These are phyloP conservation scores for Stercorarius parasiticus DNA, from an alignment of 2,113 vertebrate genomes.

Conservation along the genomic window DNA sequence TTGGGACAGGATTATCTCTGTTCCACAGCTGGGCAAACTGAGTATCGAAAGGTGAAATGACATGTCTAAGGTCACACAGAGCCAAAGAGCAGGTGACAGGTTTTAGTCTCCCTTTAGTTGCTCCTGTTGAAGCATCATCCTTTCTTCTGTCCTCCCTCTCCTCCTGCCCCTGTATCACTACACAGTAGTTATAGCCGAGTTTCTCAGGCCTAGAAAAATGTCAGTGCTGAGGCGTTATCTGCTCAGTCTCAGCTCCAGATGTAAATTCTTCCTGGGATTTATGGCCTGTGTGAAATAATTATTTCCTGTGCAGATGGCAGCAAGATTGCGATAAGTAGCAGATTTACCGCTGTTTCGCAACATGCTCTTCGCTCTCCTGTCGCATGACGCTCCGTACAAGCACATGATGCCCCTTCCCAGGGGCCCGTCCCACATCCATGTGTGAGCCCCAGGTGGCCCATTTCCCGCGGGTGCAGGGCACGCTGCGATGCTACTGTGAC, in stretches of 20 bases:
- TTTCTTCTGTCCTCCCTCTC: neutral
- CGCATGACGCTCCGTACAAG: neutral
- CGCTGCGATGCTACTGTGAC: accelerated
- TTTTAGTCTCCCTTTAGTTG: neutral
- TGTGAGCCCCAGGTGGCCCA: neutral
- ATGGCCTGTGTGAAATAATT: neutral
- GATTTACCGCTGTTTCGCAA: neutral
- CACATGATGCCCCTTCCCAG: neutral
- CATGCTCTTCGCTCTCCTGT: accelerated
- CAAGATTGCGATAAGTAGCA: neutral
- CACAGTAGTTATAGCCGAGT: neutral
- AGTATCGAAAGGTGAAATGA: neutral
- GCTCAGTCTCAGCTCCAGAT: neutral
- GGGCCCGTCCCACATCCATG: neutral
- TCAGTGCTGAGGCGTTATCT: neutral
- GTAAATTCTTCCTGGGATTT: neutral
- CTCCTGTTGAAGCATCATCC: neutral
- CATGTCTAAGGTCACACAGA: neutral
- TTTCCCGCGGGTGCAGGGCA: neutral
- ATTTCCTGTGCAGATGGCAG: neutral
- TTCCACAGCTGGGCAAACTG: neutral
- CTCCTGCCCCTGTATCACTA: neutral
- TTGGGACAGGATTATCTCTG: neutral
- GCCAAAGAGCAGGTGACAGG: neutral
- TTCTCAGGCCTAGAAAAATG: neutral